Conservation (phyloP, 2,113 vertebrate genomes). For the Pterophyllum scalare region DNA sequence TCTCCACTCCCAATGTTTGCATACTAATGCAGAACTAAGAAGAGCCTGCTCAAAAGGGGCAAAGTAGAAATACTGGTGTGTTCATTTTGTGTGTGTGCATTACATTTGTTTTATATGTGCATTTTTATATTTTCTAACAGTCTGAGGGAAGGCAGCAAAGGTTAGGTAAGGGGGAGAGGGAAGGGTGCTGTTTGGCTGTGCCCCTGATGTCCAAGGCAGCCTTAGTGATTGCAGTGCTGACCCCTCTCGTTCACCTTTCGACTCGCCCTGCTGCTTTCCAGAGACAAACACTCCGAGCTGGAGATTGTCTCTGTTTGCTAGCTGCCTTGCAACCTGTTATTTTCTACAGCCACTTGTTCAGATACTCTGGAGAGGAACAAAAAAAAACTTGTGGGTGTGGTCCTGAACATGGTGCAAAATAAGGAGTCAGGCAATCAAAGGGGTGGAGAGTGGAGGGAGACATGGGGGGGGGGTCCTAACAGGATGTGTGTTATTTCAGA, state of each 20-base stretch:
- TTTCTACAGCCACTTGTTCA: slow-evolving; percentile 27
- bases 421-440: background rate
- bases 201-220: slow-evolving; percentile 28
- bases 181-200: slow-evolving; percentile 1
- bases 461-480: slow-evolving; percentile 13
- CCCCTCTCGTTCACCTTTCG: slow-evolving; percentile 40
- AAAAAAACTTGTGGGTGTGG: background rate
- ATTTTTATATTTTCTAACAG: slow-evolving; percentile 17
- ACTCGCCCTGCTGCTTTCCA: slow-evolving; percentile 14
- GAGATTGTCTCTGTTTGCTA: slow-evolving; percentile 44
- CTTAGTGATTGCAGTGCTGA: slow-evolving; percentile 41
- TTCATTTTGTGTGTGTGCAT: background rate
- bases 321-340: slow-evolving; percentile 46
- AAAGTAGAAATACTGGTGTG: background rate
- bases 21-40: background rate
- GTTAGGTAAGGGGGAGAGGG: background rate
- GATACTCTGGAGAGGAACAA: slow-evolving; percentile 5
- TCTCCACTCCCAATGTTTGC: background rate
- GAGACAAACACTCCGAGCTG: slow-evolving; percentile 36
- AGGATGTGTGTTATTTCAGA: slow-evolving; percentile 73
- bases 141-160: slow-evolving; percentile 20
- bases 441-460: background rate
- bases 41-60: background rate
- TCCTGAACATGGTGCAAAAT: slow-evolving; percentile 19
- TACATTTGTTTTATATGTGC: slow-evolving; percentile 2